Base-by-base conservation (phyloP, 2,113 vertebrate species). In the Nothocercus nigrocapillus region DNA sequence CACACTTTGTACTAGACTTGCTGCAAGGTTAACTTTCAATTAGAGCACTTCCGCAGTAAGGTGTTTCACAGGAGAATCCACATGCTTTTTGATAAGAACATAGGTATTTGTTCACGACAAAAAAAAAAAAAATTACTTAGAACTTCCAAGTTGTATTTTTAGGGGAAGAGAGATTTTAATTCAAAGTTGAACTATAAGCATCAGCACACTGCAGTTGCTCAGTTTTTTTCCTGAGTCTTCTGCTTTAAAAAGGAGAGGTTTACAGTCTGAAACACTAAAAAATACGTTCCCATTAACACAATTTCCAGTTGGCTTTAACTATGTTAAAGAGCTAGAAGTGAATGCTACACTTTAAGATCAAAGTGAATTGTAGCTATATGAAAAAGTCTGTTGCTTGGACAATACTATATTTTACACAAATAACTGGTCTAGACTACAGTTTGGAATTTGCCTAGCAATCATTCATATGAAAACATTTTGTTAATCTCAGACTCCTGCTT, bases 21-120 rank as follows among this genome's bases (percentile, higher is more conserved):
- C 69, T 47, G 36, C 27, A 70, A 96, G 30, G 53, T 88, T 83
- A 93, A 85, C 32, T 76, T 92, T 49, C 79, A 96, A 30, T 13
- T 81, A 79, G 34, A 94, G 70, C 15, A 62, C 40, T 88, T 78
- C 38, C 51, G 53, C 81, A 82, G 75, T 30, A 67, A 95, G 38
- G 63, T 78, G 64, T 45, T 90, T 87, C 61, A 10, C 19, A 90
- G 74, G 5, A 90, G 18, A 47, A 93, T 51, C 9, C 25, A 85
- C 82, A 76, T 45, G 7, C 4, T 22, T 77, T 2, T 42, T 81
- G 34, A 15, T 16, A 88, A 49, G 59, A 88, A 81, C 13, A 80
- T 61, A 10, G 7, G 5, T 54, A 77, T 51, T 62, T 69, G 24
- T n/a, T 87, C 64, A 89, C 14, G 9, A 80, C 49, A 88, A 76